phyloP scores from a whole-genome alignment of 2,113 vertebrate species.

The Microtus ochrogaster region DNA sequence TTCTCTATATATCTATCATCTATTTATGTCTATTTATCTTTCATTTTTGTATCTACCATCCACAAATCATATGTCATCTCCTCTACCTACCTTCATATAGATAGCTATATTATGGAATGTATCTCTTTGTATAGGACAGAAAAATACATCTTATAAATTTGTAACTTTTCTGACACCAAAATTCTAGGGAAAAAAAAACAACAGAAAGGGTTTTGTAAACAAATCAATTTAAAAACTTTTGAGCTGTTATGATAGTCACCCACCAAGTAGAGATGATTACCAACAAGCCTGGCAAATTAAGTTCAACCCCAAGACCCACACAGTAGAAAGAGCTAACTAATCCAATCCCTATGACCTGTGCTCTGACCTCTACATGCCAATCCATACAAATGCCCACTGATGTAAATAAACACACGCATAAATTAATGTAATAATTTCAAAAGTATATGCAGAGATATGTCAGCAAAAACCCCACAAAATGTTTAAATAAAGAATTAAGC shows the following conservation, averaged over 20 bases:
- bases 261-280: neutral
- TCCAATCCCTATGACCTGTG: neutral
- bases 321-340: neutral
- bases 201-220: conserved; percentile 18
- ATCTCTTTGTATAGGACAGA: neutral
- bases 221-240: neutral
- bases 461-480: conserved; percentile 7
- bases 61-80: too few relatives aligned
- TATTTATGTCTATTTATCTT: neutral
- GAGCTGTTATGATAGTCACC: neutral
- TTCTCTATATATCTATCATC: neutral
- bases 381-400: neutral
- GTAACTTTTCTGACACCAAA: conserved; percentile 10
- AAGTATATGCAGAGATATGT: neutral
- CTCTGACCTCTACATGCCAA: neutral
- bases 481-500: conserved; percentile 65
- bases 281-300: neutral
- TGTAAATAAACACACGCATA: neutral
- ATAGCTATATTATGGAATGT: neutral
- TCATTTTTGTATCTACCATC: too few relatives aligned
- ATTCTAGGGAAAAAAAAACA: neutral
- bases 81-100: neutral
- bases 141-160: neutral
- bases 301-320: neutral
- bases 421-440: neutral